Evolutionary conservation across 2,113 vertebrate genomes (phyloP), one percentile per base, ranked within the genome.

Genomic region (Coryphaenoides rupestris): DNA sequence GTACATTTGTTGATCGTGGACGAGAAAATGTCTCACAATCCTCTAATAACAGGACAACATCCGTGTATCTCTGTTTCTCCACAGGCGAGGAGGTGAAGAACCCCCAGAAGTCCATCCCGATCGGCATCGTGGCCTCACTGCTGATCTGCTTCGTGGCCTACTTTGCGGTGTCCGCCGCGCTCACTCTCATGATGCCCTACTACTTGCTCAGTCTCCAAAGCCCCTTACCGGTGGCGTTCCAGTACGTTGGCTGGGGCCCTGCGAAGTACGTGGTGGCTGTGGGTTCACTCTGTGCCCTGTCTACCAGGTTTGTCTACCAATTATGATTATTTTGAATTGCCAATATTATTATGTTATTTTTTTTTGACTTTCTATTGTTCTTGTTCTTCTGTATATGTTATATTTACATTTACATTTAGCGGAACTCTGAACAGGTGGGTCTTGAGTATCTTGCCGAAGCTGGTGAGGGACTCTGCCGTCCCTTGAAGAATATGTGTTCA

Each of bases 121-220:
- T 90, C 5, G 92, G 89, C 19, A 95, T 95, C 3, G 70, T 95
- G 26, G 53, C 88, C 13, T 94, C 93, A 1, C 85, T 95, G 10
- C 85, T 95, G 12, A 90, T 95, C 86, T 96, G 94, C 72, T 96
- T 95, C 82, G 22, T 95, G 73, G 87, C 82, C 0, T 96, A 95
- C 73, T 93, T 92, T 0, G 93, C 91, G 0, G 93, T 95, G 66
- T 95, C 94, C 2, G 92, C 94, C 0, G 84, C 92, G 1, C 93
- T 96, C 50, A 95, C 93, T 0, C 79, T 95, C 63, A 94, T 95
- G 93, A 93, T 94, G 92, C 94, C 93, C 0, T 96, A 94, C 74
- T 93, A 93, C 66, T 5, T 88, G 60, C 91, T 95, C 7, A 86
- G 82, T 65, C 63, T 90, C 53, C 83, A 80, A 61, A 95, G 91